Base-by-base conservation (phyloP, 1,140 invertebrate genomes). In the Hyphantria cunea region DNA sequence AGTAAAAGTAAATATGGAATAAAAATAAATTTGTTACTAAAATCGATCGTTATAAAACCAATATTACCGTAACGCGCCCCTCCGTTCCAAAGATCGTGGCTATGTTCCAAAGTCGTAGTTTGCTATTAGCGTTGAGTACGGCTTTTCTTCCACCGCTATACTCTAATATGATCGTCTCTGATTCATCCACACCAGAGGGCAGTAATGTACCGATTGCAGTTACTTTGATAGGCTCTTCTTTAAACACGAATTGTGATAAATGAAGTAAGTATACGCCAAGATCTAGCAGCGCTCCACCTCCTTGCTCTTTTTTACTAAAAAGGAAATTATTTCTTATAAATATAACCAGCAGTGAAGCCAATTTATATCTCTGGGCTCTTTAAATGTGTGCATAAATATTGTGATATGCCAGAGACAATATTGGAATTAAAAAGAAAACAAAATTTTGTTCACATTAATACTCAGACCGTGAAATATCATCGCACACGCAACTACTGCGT, bases 241-340 rank as follows among this genome's bases (percentile, higher is more conserved):
- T 91, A 74, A 95, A 97, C 10, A 95, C 91, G 64, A 94, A 93
- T 64, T 93, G 93, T 0, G 93, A 93, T 13, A 96, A 93, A 77
- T 98, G 96, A 11, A 98, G 83, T 6, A 91, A 83, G 78, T 99
- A 99, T 15, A 98, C 91, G 0, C 97, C 97, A 44, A 98, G 88
- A 82, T 98, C 96, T 13, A 98, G 85, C 25, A 96, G 85, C 0
- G 95, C 94, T 4, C 97, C 96, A 10, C 97, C 97, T 1, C 96
- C 97, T 2, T 96, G 66, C 77, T 92, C 77, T 87, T 95, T 89
- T 76, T 87, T 91, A 0, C 92, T 93, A 64, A 31, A 78, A 84
- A 56, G 0, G 31, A 47, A 49, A 49, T 17, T 6, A 9, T n/a
- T 9, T 0, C 34, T 10, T 37, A 11, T 10, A 11, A 37, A 6